Conservation (phyloP, 1,140 invertebrate genomes). For the Lanistes nyassanus region DNA sequence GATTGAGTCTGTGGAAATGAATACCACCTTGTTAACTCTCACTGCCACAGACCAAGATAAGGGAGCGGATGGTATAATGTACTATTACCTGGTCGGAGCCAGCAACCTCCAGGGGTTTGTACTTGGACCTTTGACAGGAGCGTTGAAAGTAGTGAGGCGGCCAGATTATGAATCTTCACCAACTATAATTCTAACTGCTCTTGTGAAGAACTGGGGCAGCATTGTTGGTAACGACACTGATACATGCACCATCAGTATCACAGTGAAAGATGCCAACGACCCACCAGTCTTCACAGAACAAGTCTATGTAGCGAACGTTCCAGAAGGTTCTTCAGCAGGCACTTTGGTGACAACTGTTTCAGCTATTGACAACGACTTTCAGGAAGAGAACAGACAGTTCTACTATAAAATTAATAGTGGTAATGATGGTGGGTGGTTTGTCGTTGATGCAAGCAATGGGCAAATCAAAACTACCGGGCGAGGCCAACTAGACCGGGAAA, state of each 20-base stretch:
- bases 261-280: slow-evolving; percentile 95
- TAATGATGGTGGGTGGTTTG: slow-evolving; percentile 84
- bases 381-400: slow-evolving; percentile 91
- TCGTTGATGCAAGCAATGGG: slow-evolving; percentile 80
- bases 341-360: slow-evolving; percentile 82
- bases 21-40: slow-evolving; percentile 85
- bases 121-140: slow-evolving; percentile 84
- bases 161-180: slow-evolving; percentile 91
- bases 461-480: slow-evolving; percentile 45
- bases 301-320: slow-evolving; percentile 79
- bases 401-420: slow-evolving; percentile 89
- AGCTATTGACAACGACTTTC: slow-evolving; percentile 90
- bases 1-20: slow-evolving; percentile 89
- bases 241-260: slow-evolving; percentile 91
- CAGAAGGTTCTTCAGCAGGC: slow-evolving; percentile 80
- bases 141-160: slow-evolving; percentile 77
- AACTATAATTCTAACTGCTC: slow-evolving; percentile 86
- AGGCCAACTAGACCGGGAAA: slow-evolving; percentile 87
- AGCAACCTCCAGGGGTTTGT: slow-evolving; percentile 92
- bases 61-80: slow-evolving; percentile 91
- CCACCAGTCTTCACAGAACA: slow-evolving; percentile 88
- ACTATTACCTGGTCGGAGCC: slow-evolving; percentile 91
- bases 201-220: slow-evolving; percentile 94
- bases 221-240: slow-evolving; percentile 95
- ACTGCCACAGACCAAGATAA: slow-evolving; percentile 91